These are phyloP conservation scores for Leptobrachium ailaonicum DNA, from an alignment of 2,113 vertebrate species.

Conservation along the genomic window DNA sequence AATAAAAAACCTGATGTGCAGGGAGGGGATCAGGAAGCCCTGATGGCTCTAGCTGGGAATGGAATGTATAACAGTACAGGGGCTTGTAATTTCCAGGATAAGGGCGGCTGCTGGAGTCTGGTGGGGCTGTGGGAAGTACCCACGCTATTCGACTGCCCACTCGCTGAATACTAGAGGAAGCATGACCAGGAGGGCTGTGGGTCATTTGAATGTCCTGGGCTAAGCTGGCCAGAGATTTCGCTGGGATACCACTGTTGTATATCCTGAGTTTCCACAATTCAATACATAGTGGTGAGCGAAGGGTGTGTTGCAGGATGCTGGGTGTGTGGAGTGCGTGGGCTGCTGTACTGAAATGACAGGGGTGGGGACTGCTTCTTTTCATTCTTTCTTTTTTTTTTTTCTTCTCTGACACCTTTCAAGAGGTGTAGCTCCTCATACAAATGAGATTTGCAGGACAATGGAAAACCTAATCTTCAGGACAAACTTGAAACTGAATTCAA, in stretches of 20 bases:
- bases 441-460: too few relatives aligned
- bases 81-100: slow-evolving; percentile 74
- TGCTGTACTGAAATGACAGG: slow-evolving; percentile 61
- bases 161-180: slow-evolving; percentile 68
- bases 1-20: slow-evolving; percentile 74
- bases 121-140: slow-evolving; percentile 58
- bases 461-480: neutral
- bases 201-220: slow-evolving; percentile 60
- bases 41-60: slow-evolving; percentile 67
- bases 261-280: slow-evolving; percentile 71
- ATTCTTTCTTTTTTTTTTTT: slow-evolving; percentile 57
- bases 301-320: slow-evolving; percentile 63
- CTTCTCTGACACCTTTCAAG: slow-evolving; percentile 66
- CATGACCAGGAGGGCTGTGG: slow-evolving; percentile 59
- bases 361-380: slow-evolving; percentile 61
- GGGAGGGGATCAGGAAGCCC: slow-evolving; percentile 72
- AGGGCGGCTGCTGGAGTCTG: slow-evolving; percentile 64
- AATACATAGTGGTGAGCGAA: slow-evolving; percentile 57
- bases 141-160: slow-evolving; percentile 62
- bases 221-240: slow-evolving; percentile 58
- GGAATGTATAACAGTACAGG: slow-evolving; percentile 78
- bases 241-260: slow-evolving; percentile 60
- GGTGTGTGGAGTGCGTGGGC: slow-evolving; percentile 59
- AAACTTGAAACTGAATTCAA: neutral
- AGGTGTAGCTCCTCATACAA: slow-evolving; percentile 45